Conservation (phyloP, 2,888 invertebrate species). For the Graphium colonna region DNA sequence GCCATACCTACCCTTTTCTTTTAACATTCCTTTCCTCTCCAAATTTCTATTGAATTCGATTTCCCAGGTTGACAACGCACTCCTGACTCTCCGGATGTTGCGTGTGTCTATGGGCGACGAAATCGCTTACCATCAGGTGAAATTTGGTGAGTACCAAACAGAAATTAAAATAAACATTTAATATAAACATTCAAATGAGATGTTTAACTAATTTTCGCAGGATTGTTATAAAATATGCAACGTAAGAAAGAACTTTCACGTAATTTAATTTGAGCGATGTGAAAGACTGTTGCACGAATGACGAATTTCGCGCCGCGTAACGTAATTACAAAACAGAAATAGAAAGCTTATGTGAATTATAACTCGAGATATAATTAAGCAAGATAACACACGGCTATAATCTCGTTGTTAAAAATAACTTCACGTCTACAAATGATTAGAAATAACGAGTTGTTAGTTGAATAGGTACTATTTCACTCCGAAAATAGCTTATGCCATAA, state of each 20-base stretch:
- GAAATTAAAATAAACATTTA: neutral
- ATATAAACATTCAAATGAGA: neutral
- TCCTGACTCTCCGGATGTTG: too few relatives aligned
- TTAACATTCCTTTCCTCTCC: too few relatives aligned
- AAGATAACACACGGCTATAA: constrained; percentile 2
- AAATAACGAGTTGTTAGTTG: too few relatives aligned
- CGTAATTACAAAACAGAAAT: neutral
- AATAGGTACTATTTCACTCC: too few relatives aligned
- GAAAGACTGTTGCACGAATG: neutral
- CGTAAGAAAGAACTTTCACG: constrained; percentile 1
- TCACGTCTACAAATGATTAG: neutral
- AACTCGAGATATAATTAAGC: neutral
- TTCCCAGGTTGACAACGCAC: too few relatives aligned
- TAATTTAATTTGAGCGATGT: constrained; percentile 2
- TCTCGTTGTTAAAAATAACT: neutral
- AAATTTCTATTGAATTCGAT: too few relatives aligned
- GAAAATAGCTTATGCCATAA: too few relatives aligned
- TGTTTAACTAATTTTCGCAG: neutral
- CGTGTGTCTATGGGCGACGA: too few relatives aligned
- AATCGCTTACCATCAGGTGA: too few relatives aligned
- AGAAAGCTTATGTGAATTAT: constrained; percentile 14
- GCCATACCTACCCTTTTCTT: too few relatives aligned
- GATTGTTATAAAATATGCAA: neutral
- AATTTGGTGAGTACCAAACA: too few relatives aligned
- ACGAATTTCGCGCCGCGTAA: neutral